Evolutionary conservation across 1,140 invertebrate genomes (phyloP).

Genomic region (Micrasema minimum): DNA sequence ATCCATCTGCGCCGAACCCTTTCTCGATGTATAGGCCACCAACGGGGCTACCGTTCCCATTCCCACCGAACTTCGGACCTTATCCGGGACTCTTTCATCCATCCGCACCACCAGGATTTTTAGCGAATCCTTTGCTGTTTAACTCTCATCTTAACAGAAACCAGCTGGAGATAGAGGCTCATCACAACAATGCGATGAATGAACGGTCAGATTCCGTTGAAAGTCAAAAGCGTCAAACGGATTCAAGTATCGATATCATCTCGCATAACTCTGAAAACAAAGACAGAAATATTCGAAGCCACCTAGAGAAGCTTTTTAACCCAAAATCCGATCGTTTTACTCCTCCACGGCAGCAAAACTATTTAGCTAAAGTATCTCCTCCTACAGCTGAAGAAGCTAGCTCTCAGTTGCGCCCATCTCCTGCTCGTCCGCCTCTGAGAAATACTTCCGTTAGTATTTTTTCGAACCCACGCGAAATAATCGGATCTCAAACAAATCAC

Average conservation of each 20-base stretch:
- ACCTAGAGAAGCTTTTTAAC: conserved; percentile 43
- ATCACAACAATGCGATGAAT: conserved; percentile 40
- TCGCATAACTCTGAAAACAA: conserved; percentile 36
- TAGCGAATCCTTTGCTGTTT: conserved; percentile 68
- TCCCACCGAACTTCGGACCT: conserved; percentile 70
- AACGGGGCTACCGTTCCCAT: conserved; percentile 67
- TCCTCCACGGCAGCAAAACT: conserved; percentile 61
- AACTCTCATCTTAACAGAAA: conserved; percentile 62
- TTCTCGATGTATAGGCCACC: conserved; percentile 73
- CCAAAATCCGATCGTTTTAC: conserved; percentile 56
- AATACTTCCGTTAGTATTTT: conserved; percentile 59
- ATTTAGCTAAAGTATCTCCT: conserved; percentile 69
- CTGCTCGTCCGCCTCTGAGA: conserved; percentile 67
- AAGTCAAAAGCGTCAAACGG: conserved; percentile 38
- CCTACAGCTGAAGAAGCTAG: conserved; percentile 73
- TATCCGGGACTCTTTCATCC: conserved; percentile 71
- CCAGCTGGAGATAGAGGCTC: conserved; percentile 41
- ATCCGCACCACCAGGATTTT: conserved; percentile 64
- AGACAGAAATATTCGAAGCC: conserved; percentile 45
- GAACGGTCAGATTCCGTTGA: conserved; percentile 44
- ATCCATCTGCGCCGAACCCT: conserved; percentile 68
- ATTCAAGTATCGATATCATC: conserved; percentile 23
- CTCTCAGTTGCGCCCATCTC: conserved; percentile 72
- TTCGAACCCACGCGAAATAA: conserved; percentile 59
- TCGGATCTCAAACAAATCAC: conserved; percentile 46